Base-by-base conservation (phyloP, 1,140 invertebrate genomes). In the Ceratosolen solmsi region DNA sequence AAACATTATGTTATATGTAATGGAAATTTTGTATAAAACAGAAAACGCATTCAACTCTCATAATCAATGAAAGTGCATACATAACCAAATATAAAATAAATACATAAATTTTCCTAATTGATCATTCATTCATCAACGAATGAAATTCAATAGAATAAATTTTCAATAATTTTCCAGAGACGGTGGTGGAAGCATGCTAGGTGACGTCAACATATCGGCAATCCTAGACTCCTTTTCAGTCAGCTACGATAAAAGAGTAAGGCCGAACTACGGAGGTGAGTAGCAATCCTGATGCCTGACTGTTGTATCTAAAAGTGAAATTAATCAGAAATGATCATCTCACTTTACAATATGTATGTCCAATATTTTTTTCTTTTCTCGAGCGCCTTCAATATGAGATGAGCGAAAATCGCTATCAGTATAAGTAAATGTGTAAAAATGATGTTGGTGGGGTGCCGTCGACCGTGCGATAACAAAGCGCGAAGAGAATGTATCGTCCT, bases 191-290 rank as follows among this genome's bases (percentile, higher is more conserved):
- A 96, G 95, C 87, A 96, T 96, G 94, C 93, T 96, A 87, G 95
- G 95, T 85, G 96, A 96, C 91, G 96, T 97, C 88, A 98, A 98
- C 93, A 97, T 98, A 92, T 97, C 97, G 83, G 95, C 95, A 88
- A 98, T 98, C 89, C 93, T 98, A 90, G 96, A 98, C 93, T 97
- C 96, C 85, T 96, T 98, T 92, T 97, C 96, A 90, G 95, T 96
- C 90, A 97, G 96, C 93, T 99, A 99, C 93, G 98, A 99, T 94
- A 98, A 98, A 95, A 95, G 98, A 95, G 96, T 99, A 94, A 96
- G 97, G 93, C 98, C 98, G 89, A 98, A 98, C 93, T 99, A 99
- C 93, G 97, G 97, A 95, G 97, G 97, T 97, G 93, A 95, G 96
- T 95, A 87, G 65, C 41, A 79, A 27, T 27, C 41, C 17, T 13